These are phyloP conservation scores for Pogoniulus pusillus DNA, from an alignment of 2,797 vertebrate species.

Conservation along the genomic window DNA sequence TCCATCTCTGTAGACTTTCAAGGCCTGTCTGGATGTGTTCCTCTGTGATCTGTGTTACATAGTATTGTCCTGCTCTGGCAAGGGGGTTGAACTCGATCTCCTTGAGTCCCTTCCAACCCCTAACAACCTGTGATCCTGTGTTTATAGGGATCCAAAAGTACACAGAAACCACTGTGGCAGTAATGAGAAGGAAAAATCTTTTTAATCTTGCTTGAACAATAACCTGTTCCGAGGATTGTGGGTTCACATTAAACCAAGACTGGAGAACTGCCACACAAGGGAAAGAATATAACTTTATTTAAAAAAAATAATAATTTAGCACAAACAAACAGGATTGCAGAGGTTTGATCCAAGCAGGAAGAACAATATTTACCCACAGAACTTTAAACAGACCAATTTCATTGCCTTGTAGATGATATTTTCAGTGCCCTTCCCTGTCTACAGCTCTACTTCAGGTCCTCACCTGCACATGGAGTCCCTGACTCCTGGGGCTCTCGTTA, in stretches of 20 bases:
- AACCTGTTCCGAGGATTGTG: background rate
- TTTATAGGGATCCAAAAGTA: background rate
- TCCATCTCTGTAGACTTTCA: too few relatives aligned
- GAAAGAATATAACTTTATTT: constrained; percentile 56
- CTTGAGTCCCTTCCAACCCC: too few relatives aligned
- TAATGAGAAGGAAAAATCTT: background rate
- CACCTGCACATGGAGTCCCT: background rate
- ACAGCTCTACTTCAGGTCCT: background rate
- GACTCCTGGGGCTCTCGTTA: background rate
- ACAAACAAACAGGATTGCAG: constrained; percentile 1
- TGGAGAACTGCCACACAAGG: background rate
- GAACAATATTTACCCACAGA: background rate
- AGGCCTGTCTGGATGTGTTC: too few relatives aligned
- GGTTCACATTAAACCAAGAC: background rate
- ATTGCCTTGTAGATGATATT: background rate
- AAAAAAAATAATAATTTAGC: constrained; percentile 67
- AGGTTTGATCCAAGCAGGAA: constrained; percentile 15
- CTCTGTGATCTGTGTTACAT: too few relatives aligned
- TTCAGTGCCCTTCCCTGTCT: background rate
- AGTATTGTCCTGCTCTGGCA: too few relatives aligned
- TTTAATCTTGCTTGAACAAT: background rate
- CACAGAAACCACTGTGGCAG: background rate
- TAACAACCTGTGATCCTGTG: too few relatives aligned
- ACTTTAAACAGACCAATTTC: background rate
- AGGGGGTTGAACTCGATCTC: too few relatives aligned